A percentile compares a stretch with the other conserved stretches of the same genome.
Conservation (phyloP, 2,113 vertebrate genomes). For the Psilopsiagon aurifrons region DNA sequence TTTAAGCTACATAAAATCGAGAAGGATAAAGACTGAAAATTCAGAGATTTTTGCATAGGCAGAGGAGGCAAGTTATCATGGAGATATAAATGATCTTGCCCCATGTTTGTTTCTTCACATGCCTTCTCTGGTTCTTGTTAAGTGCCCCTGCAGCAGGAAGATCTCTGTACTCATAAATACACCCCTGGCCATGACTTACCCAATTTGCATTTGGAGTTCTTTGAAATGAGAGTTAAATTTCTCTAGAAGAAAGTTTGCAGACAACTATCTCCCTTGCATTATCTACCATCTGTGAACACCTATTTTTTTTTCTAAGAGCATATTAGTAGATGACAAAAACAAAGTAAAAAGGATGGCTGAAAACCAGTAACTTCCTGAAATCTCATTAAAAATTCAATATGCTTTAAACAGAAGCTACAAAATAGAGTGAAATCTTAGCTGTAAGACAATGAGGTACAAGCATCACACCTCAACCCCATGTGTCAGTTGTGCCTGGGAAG, state of each 20-base stretch:
- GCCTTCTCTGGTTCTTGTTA: constrained; percentile 40
- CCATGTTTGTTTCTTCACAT: neutral
- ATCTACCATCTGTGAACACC: neutral
- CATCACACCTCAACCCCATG: neutral
- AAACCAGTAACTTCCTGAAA: neutral
- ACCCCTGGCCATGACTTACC: neutral
- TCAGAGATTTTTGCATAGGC: neutral
- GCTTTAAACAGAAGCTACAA: neutral
- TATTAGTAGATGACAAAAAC: neutral
- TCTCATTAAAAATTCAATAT: neutral
- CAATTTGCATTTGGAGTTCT: neutral
- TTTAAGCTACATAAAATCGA: neutral
- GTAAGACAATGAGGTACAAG: neutral
- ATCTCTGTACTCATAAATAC: neutral
- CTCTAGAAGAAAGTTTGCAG: neutral
- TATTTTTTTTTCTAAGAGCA: neutral
- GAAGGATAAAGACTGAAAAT: neutral
- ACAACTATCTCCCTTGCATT: neutral
- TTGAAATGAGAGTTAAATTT: neutral
- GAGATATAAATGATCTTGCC: neutral
- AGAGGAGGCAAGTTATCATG: neutral
- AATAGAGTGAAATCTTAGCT: neutral
- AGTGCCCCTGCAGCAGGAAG: neutral
- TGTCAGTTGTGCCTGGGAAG: neutral
- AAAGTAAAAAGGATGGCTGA: neutral